Conservation (phyloP, 2,797 vertebrate species). For the Sebastes matsubarae region DNA sequence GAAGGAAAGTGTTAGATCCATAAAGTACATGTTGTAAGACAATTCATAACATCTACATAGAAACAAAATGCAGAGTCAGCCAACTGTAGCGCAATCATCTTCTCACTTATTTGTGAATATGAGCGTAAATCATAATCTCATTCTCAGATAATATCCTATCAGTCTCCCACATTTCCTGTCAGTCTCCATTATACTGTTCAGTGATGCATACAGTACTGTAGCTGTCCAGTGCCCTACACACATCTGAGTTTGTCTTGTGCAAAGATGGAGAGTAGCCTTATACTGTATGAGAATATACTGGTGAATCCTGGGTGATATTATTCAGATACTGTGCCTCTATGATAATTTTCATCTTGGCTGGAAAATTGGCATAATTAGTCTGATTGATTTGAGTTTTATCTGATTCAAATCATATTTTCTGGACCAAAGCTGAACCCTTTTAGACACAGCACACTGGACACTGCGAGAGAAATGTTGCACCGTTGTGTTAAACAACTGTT, state of each 20-base stretch:
- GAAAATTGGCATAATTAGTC: background rate
- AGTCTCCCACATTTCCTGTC: conserved; percentile 16
- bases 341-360: background rate
- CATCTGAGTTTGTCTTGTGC: conserved; percentile 4
- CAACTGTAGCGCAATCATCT: background rate
- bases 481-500: background rate
- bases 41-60: background rate
- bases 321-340: background rate
- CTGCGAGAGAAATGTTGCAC: background rate
- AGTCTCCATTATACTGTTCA: conserved; percentile 23
- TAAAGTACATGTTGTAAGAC: background rate
- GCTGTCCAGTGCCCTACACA: background rate
- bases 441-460: background rate
- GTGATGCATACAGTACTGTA: conserved; percentile 32
- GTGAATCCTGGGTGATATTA: background rate
- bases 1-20: background rate
- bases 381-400: background rate
- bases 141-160: conserved; percentile 2
- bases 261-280: conserved; percentile 8
- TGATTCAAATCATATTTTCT: conserved; percentile 5
- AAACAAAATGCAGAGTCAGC: conserved; percentile 4
- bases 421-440: background rate
- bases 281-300: background rate
- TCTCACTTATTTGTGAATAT: background rate
- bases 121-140: conserved; percentile 4